phyloP scores from a whole-genome alignment of 2,113 vertebrate species.

The Charadrius vociferus region DNA sequence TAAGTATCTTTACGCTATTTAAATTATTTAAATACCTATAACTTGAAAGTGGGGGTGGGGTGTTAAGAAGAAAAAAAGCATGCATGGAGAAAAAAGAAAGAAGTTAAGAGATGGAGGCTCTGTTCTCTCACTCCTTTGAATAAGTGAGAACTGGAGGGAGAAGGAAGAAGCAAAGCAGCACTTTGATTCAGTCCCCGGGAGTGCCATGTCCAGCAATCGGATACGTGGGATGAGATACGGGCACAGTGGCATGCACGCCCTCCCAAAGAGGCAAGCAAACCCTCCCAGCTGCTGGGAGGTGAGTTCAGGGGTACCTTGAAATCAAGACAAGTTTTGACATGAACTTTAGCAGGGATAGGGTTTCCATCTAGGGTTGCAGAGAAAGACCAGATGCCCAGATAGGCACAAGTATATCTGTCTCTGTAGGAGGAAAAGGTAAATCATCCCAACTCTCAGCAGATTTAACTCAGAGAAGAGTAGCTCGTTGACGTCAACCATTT shows the following conservation, averaged over 20 bases:
- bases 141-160: neutral
- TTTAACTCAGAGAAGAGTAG: neutral
- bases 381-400: neutral
- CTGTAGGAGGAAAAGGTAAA: neutral
- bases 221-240: rapidly evolving
- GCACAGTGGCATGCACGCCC: rapidly evolving
- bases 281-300: neutral
- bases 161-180: neutral
- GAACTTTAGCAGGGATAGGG: neutral
- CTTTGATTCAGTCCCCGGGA: neutral
- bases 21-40: neutral
- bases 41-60: neutral
- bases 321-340: neutral
- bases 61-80: neutral
- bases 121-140: neutral
- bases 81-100: neutral
- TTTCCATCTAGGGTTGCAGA: neutral
- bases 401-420: neutral
- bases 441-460: neutral
- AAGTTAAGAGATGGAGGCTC: neutral
- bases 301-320: neutral
- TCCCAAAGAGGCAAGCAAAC: neutral
- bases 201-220: neutral
- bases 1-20: neutral
- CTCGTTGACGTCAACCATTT: neutral